These are phyloP conservation scores for Anoplolepis gracilipes DNA, from an alignment of 1,140 invertebrate genomes.

Conservation along the genomic window DNA sequence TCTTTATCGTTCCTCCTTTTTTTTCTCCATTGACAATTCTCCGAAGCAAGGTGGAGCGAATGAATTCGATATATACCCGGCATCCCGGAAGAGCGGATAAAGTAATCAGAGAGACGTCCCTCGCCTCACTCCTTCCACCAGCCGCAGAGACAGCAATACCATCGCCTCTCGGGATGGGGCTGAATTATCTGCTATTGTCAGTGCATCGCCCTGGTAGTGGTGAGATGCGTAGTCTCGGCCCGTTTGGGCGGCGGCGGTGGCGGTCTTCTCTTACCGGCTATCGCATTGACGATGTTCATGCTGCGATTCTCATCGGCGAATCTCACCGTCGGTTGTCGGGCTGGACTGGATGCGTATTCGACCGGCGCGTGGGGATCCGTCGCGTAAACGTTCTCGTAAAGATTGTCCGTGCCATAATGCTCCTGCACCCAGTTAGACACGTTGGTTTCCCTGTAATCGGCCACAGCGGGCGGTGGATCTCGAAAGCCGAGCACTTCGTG, in stretches of 20 bases:
- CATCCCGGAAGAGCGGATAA: conserved; percentile 41
- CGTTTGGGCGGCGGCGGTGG: conserved; percentile 92
- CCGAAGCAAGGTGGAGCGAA: neutral
- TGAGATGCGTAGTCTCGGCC: conserved; percentile 92
- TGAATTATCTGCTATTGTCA: conserved; percentile 85
- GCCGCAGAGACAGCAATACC: conserved; percentile 81
- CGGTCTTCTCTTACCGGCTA: conserved; percentile 87
- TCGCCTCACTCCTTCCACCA: conserved; percentile 80
- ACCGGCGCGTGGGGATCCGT: conserved; percentile 82
- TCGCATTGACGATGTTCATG: conserved; percentile 80
- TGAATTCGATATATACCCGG: conserved; percentile 4
- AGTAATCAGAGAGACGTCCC: conserved; percentile 10
- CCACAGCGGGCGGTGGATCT: conserved; percentile 89
- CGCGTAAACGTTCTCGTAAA: conserved; percentile 88
- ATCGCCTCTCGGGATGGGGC: conserved; percentile 78
- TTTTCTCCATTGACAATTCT: neutral
- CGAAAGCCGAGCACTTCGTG: conserved; percentile 96
- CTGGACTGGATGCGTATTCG: conserved; percentile 84
- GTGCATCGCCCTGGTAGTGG: conserved; percentile 84
- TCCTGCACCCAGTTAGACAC: conserved; percentile 96
- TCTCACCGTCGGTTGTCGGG: conserved; percentile 77
- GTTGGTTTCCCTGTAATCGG: conserved; percentile 92
- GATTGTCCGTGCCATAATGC: conserved; percentile 91
- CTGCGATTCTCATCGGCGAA: conserved; percentile 80
- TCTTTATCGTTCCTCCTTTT: neutral